Conservation (phyloP, 1,140 invertebrate genomes). For the Penaeus japonicus region DNA sequence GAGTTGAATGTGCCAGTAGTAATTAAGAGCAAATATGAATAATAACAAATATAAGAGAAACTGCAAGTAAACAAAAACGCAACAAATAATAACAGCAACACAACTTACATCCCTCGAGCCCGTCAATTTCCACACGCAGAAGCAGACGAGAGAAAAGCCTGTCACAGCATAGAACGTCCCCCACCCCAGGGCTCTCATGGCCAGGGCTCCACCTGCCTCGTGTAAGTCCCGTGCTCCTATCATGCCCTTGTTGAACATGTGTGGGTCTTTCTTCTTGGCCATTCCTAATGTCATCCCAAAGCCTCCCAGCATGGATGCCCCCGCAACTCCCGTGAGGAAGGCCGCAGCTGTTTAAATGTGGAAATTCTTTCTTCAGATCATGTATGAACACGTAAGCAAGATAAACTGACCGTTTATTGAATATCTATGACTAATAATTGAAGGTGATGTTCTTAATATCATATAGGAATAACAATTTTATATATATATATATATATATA, state of each 20-base stretch:
- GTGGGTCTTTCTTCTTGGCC: slow-evolving; percentile 81
- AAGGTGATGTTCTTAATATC: no score
- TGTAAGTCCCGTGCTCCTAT: slow-evolving; percentile 71
- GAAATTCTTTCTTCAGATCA: background rate
- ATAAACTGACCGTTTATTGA: background rate
- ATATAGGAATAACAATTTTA: no score
- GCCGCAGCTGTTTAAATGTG: slow-evolving; percentile 71
- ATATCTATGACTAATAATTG: background rate
- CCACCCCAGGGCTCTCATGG: slow-evolving; percentile 83
- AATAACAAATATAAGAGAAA: background rate
- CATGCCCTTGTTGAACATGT: slow-evolving; percentile 80
- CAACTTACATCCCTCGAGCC: slow-evolving; percentile 78
- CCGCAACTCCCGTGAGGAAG: slow-evolving; percentile 80
- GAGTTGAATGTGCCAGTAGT: background rate
- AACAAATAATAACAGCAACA: background rate
- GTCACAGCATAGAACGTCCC: slow-evolving; percentile 85
- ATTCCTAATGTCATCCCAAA: slow-evolving; percentile 80
- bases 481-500: no score
- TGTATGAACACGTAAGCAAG: background rate
- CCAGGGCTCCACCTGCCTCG: slow-evolving; percentile 80
- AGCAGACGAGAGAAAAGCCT: slow-evolving; percentile 82
- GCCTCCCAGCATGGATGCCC: slow-evolving; percentile 80
- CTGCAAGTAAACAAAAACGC: background rate
- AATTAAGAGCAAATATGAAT: background rate
- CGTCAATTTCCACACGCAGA: slow-evolving; percentile 86